These are phyloP conservation scores for Ictalurus furcatus DNA, from an alignment of 2,113 vertebrate genomes.

Conservation along the genomic window DNA sequence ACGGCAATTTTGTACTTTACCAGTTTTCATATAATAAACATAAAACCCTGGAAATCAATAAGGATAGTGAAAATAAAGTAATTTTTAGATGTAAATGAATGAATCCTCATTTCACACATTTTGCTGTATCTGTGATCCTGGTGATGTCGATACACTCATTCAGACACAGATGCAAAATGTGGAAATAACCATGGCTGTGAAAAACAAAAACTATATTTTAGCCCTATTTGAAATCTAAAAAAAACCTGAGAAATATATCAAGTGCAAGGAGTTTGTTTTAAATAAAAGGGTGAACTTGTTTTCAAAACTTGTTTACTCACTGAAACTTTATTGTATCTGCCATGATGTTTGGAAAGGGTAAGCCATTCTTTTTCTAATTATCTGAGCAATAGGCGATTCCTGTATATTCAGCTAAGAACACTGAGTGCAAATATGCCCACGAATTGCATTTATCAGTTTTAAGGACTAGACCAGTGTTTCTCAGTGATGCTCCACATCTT, in stretches of 20 bases:
- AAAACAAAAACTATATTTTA: not conserved
- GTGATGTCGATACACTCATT: not conserved
- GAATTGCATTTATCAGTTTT: not conserved
- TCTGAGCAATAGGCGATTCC: not conserved
- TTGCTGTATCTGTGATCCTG: not conserved
- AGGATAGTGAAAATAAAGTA: not conserved
- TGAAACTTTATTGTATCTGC: not conserved
- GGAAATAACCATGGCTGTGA: not conserved
- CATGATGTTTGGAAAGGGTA: not conserved
- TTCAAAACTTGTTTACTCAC: not conserved
- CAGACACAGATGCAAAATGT: not conserved
- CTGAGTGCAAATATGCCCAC: not conserved
- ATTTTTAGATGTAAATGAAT: slow-evolving; percentile 1
- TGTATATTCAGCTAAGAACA: not conserved
- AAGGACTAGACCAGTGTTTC: not conserved
- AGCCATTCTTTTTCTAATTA: not conserved
- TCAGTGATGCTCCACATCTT: not conserved
- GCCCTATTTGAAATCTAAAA: not conserved
- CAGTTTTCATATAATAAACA: not conserved
- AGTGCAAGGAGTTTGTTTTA: not conserved
- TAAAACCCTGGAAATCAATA: not conserved
- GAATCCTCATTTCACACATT: not conserved
- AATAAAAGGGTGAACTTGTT: not conserved
- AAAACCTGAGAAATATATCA: not conserved
- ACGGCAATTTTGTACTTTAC: not conserved